Percentiles rank a stretch among this genome's conserved stretches.
Conservation (phyloP, 2,888 invertebrate species). For the Eretmocerus hayati region DNA sequence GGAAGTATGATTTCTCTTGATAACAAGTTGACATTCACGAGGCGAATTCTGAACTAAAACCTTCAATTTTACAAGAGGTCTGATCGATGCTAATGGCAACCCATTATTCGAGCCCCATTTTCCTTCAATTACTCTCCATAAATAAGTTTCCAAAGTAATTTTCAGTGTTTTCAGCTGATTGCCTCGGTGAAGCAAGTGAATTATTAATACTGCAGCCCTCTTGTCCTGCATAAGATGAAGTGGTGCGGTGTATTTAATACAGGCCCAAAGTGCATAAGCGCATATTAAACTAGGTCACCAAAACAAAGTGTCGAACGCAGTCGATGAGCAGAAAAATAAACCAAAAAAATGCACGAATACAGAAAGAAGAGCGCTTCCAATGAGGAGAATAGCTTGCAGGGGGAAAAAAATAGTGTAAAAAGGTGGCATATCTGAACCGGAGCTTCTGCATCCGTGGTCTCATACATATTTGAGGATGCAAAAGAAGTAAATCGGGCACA, state of each 20-base stretch:
- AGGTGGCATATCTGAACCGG: not conserved
- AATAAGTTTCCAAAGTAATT: too few species aligned
- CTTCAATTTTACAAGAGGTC: too few species aligned
- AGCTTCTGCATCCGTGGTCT: not conserved
- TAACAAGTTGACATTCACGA: too few species aligned
- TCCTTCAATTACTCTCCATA: too few species aligned
- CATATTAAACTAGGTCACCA: slow-evolving; percentile 7
- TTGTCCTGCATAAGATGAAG: too few species aligned
- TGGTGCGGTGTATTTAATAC: not conserved
- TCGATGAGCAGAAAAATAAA: not conserved
- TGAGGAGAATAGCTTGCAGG: not conserved
- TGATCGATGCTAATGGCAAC: too few species aligned
- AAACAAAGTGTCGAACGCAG: not conserved
- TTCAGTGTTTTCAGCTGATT: too few species aligned
- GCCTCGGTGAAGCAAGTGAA: too few species aligned
- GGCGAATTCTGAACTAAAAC: too few species aligned
- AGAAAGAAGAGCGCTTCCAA: not conserved
- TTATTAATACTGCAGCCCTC: too few species aligned
- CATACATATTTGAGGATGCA: slow-evolving; percentile 7
- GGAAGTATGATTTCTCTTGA: too few species aligned
- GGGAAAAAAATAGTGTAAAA: not conserved
- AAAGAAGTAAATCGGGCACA: not conserved
- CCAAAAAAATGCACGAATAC: not conserved
- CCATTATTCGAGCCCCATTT: too few species aligned
- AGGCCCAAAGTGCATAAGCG: slow-evolving; percentile 1